Percentiles rank a stretch among this genome's conserved stretches.
phyloP scores from a whole-genome alignment of 92 coral and sea anemone species.

The Muricea muricata region DNA sequence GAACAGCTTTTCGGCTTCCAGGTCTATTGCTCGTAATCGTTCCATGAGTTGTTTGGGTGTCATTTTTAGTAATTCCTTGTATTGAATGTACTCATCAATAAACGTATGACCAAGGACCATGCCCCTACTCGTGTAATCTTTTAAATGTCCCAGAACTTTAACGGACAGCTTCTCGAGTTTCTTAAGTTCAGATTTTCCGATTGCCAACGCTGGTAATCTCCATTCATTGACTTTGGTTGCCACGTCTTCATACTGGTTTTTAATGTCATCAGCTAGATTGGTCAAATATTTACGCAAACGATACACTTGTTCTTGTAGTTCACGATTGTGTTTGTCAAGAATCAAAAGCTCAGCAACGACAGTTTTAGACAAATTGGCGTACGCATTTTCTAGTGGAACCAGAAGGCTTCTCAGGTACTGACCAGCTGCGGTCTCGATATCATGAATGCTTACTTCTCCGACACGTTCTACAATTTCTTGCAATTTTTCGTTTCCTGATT shows the following conservation, averaged over 20 bases:
- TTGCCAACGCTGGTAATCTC: neutral
- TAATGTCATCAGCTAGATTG: neutral
- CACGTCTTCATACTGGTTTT: neutral
- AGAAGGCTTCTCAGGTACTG: neutral
- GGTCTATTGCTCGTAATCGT: neutral
- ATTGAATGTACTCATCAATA: constrained; percentile 1
- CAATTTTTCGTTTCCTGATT: neutral
- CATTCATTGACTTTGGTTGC: neutral
- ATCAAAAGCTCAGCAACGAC: neutral
- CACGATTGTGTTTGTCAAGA: constrained; percentile 5
- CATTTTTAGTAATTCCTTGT: constrained; percentile 14
- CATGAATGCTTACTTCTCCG: constrained; percentile 25
- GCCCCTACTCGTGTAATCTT: neutral
- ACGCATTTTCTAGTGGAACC: constrained; percentile 11
- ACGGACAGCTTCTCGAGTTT: neutral
- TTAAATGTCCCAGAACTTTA: neutral
- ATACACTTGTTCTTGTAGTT: neutral
- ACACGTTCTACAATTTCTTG: neutral
- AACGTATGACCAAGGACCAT: neutral
- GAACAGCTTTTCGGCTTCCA: neutral
- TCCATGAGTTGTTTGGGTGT: constrained; percentile 32
- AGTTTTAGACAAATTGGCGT: neutral
- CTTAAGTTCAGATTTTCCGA: neutral
- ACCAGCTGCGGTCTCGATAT: neutral
- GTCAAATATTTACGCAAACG: neutral